phyloP scores from a whole-genome alignment of 2,888 invertebrate species.

The Drosophila fungiperda region DNA sequence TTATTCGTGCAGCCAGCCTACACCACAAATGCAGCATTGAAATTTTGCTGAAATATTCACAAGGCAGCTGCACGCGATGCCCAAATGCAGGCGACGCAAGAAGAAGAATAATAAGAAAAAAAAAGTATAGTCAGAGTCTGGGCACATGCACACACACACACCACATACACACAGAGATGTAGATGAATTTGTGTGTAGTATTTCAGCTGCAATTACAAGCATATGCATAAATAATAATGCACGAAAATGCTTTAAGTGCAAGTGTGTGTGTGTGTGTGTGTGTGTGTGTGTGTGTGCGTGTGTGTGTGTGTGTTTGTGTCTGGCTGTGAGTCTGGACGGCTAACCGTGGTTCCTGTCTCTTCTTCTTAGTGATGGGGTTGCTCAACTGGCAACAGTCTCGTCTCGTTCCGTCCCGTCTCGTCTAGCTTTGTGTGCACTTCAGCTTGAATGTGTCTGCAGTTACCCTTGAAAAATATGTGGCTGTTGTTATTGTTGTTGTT shows the following conservation, averaged over 20 bases:
- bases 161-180: background rate
- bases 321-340: constrained; percentile 12
- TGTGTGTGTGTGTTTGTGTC: constrained; percentile 27
- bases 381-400: constrained; percentile 54
- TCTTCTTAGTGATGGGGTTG: constrained; percentile 9
- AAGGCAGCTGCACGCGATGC: constrained; percentile 64
- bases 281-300: constrained; percentile 26
- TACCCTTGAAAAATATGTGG: constrained; percentile 75
- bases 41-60: constrained; percentile 56
- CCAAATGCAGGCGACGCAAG: constrained; percentile 27
- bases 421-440: constrained; percentile 63
- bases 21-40: constrained; percentile 68
- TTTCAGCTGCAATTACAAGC: constrained; percentile 67
- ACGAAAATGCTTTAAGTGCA: constrained; percentile 76
- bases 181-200: constrained; percentile 13
- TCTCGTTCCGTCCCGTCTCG: constrained; percentile 17
- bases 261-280: constrained; percentile 18
- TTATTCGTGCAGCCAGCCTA: constrained; percentile 46
- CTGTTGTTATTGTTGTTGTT: constrained; percentile 42
- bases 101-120: constrained; percentile 14
- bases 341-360: constrained; percentile 39
- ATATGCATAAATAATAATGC: constrained; percentile 82
- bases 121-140: constrained; percentile 57
- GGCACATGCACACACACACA: constrained; percentile 44
- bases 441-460: constrained; percentile 76